phyloP scores from a whole-genome alignment of 2,113 vertebrate genomes.

The Glareola pratincola region DNA sequence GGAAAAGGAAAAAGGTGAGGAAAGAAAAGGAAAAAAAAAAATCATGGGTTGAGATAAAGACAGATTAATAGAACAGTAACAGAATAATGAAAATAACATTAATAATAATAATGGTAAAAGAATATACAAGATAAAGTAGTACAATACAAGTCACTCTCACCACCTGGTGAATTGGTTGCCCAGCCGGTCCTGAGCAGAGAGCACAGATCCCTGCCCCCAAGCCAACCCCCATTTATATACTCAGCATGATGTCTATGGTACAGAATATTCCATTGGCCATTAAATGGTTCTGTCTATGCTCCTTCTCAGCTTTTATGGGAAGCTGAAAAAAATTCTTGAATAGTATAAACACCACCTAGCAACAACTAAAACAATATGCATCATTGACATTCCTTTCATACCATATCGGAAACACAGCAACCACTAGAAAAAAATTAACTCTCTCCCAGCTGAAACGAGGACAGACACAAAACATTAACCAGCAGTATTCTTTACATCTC shows the following conservation, averaged over 20 bases:
- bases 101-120: neutral
- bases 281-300: neutral
- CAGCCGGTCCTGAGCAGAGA: neutral
- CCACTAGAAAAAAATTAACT: neutral
- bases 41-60: neutral
- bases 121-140: neutral
- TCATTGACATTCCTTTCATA: neutral
- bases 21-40: neutral
- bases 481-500: neutral
- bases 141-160: neutral
- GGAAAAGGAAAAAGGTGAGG: neutral
- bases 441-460: neutral
- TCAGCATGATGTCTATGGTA: neutral
- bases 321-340: neutral
- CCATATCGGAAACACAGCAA: neutral
- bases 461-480: neutral
- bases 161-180: neutral
- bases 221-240: neutral
- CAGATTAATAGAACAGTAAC: neutral
- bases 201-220: neutral
- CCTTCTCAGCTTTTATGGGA: neutral
- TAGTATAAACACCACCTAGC: neutral
- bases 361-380: neutral
- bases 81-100: neutral
- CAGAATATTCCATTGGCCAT: neutral